A percentile compares a stretch with the other conserved stretches of the same genome.
Evolutionary conservation across 92 coral and sea anemone species (phyloP).

Genomic region (Pocillopora grandis): DNA sequence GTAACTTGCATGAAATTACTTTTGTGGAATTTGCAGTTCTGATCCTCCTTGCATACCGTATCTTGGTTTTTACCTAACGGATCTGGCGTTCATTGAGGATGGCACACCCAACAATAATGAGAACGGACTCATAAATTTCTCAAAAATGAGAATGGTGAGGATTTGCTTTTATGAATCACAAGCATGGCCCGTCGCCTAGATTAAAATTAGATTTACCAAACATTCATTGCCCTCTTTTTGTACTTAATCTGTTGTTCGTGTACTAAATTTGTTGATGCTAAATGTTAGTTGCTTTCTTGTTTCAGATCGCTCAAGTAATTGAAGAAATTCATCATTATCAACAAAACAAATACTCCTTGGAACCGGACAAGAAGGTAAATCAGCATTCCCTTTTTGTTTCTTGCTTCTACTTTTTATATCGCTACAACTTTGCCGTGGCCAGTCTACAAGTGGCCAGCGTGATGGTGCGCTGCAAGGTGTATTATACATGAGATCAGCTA

Average conservation of each 20-base stretch:
- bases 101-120: constrained; percentile 92
- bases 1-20: neutral
- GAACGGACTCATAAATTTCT: constrained; percentile 88
- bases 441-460: too few relatives aligned
- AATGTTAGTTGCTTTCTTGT: neutral
- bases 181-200: neutral
- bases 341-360: constrained; percentile 75
- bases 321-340: constrained; percentile 96
- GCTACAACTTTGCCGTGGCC: too few relatives aligned
- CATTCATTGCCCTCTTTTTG: neutral
- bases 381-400: neutral
- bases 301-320: constrained; percentile 92
- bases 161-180: neutral
- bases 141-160: constrained; percentile 99
- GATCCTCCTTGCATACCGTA: constrained; percentile 98
- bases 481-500: too few relatives aligned
- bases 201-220: too few relatives aligned
- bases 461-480: too few relatives aligned
- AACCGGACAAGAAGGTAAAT: constrained; percentile 78
- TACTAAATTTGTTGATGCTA: neutral
- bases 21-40: constrained; percentile 61
- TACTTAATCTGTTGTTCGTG: neutral
- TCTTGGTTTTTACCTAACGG: constrained; percentile 94
- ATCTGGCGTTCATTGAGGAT: constrained; percentile 95
- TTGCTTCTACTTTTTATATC: too few relatives aligned